phyloP scores from a whole-genome alignment of 2,888 invertebrate species.

The Clanis bilineata region DNA sequence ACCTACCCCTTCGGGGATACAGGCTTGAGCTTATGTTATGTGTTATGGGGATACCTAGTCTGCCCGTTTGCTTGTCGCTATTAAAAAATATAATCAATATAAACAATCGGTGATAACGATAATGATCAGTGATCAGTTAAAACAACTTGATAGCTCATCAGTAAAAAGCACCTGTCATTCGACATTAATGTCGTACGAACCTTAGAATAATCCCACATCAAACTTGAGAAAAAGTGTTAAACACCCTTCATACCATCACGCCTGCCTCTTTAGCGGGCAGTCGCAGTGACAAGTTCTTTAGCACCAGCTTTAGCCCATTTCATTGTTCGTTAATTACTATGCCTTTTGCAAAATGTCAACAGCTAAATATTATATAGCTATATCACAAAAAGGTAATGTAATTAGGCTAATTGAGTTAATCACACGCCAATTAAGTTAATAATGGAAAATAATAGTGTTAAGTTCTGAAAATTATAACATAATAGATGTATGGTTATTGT shows the following conservation, averaged over 20 bases:
- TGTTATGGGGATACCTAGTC: too few species aligned
- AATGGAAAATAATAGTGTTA: neutral
- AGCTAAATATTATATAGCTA: neutral
- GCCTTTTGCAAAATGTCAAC: neutral
- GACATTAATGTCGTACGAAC: neutral
- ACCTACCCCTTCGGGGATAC: too few species aligned
- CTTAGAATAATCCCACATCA: neutral
- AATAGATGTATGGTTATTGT: neutral
- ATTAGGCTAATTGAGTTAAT: slow-evolving; percentile 2
- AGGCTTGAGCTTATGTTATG: too few species aligned
- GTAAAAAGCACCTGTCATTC: neutral
- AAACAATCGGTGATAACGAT: too few species aligned
- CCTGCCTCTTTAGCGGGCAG: neutral
- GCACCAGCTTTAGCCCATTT: neutral
- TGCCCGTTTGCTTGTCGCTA: too few species aligned
- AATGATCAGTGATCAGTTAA: too few species aligned
- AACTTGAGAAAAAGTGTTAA: neutral
- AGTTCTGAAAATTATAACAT: neutral
- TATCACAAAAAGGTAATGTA: slow-evolving; percentile 2
- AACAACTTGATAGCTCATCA: too few species aligned
- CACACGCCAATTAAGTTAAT: neutral
- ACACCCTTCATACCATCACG: slow-evolving; percentile 5
- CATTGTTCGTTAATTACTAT: neutral
- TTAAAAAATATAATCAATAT: too few species aligned
- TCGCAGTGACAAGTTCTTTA: neutral